phyloP scores from a whole-genome alignment of 2,888 invertebrate species.

The Argyra leucocephala region DNA sequence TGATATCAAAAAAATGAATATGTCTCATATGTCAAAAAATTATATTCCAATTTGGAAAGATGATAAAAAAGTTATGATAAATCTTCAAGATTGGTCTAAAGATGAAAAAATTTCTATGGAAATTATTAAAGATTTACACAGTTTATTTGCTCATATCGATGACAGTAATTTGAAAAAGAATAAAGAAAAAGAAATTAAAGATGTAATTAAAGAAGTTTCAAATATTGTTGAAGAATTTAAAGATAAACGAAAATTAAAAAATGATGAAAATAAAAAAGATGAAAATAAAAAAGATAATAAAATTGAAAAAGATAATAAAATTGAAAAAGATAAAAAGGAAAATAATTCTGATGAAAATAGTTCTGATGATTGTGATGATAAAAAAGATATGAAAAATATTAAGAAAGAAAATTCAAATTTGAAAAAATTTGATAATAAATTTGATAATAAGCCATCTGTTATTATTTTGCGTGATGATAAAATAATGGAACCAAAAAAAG shows the following conservation, averaged over 20 bases:
- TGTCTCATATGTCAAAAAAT: too few species aligned
- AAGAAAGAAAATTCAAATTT: neutral
- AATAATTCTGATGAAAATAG: neutral
- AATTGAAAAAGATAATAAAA: neutral
- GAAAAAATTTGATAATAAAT: neutral
- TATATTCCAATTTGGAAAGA: too few species aligned
- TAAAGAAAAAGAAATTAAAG: neutral
- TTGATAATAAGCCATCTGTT: neutral
- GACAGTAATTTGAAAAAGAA: neutral
- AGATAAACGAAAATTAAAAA: neutral
- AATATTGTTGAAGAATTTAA: neutral
- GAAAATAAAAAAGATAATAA: neutral
- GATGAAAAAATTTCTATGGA: too few species aligned
- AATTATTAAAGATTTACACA: too few species aligned
- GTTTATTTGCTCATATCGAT: too few species aligned
- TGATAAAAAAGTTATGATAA: neutral
- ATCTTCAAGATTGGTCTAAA: neutral
- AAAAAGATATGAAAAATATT: neutral
- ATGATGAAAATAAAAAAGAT: neutral
- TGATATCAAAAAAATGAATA: too few species aligned
- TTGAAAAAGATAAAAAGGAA: neutral
- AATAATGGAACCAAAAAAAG: neutral
- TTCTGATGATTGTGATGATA: neutral
- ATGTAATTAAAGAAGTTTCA: neutral
- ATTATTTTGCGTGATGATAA: neutral